phyloP scores from a whole-genome alignment of 2,113 vertebrate genomes.

The Arothron firmamentum region DNA sequence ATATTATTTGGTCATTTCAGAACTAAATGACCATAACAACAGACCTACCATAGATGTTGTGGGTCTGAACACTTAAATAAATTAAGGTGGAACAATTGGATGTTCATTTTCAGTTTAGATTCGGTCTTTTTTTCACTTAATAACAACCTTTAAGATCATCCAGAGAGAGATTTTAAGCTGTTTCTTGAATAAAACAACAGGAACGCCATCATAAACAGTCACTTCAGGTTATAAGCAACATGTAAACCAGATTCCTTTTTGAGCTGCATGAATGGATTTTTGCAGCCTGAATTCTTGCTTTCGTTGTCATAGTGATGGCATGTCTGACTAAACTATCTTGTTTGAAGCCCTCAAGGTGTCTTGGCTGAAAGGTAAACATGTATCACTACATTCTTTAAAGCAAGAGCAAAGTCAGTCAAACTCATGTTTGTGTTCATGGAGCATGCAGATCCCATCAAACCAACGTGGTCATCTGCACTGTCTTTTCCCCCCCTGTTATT shows the following conservation, averaged over 20 bases:
- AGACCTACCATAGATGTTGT: no score
- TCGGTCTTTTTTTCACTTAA: no score
- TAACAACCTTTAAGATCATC: no score
- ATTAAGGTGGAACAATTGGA: neutral
- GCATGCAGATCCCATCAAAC: no score
- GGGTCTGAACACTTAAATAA: no score
- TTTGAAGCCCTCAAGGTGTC: neutral
- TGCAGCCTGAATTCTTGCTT: neutral
- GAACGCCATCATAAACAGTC: constrained; percentile 5
- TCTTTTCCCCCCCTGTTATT: no score
- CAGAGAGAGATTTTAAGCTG: no score
- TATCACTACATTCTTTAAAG: neutral
- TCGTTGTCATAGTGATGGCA: constrained; percentile 42
- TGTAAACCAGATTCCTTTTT: constrained; percentile 5
- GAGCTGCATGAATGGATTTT: neutral
- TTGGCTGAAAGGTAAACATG: constrained; percentile 1
- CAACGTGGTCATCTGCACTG: no score
- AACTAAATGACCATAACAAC: no score
- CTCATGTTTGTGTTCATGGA: no score
- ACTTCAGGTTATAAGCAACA: constrained; percentile 16
- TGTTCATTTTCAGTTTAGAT: no score
- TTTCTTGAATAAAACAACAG: no score
- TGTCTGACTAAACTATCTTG: constrained; percentile 1
- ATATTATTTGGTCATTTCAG: neutral
- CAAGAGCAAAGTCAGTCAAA: neutral